Percentiles rank a stretch among this genome's conserved stretches.
Conservation (phyloP, 2,888 invertebrate genomes). For the Teleiodes luculella region DNA sequence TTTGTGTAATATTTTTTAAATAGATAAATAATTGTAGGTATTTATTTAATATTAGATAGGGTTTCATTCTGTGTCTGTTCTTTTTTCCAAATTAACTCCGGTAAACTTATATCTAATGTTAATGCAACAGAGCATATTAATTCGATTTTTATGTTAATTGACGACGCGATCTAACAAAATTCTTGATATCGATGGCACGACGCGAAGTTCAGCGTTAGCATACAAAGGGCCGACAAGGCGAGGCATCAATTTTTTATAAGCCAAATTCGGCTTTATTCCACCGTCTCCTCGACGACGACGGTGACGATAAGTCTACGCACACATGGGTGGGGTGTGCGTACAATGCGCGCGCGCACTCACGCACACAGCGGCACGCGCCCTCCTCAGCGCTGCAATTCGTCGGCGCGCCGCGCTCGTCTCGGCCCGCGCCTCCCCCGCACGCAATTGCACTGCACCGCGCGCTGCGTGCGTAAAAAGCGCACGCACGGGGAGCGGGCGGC, state of each 20-base stretch:
- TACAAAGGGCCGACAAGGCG: constrained; percentile 62
- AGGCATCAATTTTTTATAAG: constrained; percentile 67
- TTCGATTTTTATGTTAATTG: constrained; percentile 53
- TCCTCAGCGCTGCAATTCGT: constrained; percentile 76
- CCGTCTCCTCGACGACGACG: constrained; percentile 45
- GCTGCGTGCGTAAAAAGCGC: constrained; percentile 77
- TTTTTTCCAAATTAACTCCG: not conserved
- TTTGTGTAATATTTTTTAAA: too few relatives aligned
- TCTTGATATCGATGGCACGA: constrained; percentile 50
- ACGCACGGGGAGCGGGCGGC: constrained; percentile 45
- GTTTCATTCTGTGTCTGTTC: too few relatives aligned
- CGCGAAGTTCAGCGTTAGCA: constrained; percentile 66
- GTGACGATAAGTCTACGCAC: constrained; percentile 3
- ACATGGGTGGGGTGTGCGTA: constrained; percentile 20
- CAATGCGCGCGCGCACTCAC: constrained; percentile 41
- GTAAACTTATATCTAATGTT: constrained; percentile 30
- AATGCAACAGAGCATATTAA: constrained; percentile 47
- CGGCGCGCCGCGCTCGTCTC: constrained; percentile 55
- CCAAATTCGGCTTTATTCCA: constrained; percentile 65
- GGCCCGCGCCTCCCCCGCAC: constrained; percentile 58
- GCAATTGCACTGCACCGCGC: constrained; percentile 77
- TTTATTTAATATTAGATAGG: too few relatives aligned
- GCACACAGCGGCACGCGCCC: constrained; percentile 59
- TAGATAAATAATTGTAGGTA: too few relatives aligned
- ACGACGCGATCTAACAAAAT: constrained; percentile 45